Base-by-base conservation (phyloP, 1,140 invertebrate species). In the Drosophila grimshawi region DNA sequence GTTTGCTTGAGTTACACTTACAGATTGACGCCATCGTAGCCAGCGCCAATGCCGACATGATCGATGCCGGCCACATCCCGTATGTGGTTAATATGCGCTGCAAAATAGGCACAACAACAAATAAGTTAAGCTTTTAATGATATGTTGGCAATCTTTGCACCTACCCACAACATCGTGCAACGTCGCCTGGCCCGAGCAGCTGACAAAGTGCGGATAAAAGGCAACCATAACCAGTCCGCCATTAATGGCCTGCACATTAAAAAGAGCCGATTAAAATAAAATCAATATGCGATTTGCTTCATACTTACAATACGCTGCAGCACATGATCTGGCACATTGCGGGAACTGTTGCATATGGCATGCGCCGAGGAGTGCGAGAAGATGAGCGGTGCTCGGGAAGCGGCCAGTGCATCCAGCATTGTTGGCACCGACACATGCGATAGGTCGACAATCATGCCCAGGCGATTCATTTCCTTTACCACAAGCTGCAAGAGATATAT, bases 371-470 rank as follows among this genome's bases (percentile, higher is more conserved):
- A 97, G 93, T 98, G 97, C 72, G 96, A 97, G 93, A 97, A 98
- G 81, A 98, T 97, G 65, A 98, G 96, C 1, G 97, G 97, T 0
- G 97, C 97, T 78, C 94, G 94, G 1, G 96, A 95, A 6, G 95
- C 92, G 5, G 94, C 93, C 80, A 98, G 94, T 2, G 96, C 96
- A 71, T 96, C 96, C 39, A 95, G 92, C 95, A 97, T 98, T 1
- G 95, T 98, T 90, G 94, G 95, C 83, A 94, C 95, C 57, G 96
- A 96, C 10, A 97, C 97, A 93, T 98, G 97, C 4, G 97, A 97
- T 73, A 98, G 94, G 93, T 98, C 97, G 39, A 98, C 95, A 93
- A 98, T 93, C 97, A 98, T 98, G n/a, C 97, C 97, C 46, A 97
- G 93, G 39, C 96, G 94, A 93, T 97, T 97, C 96, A 97, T 96